These are phyloP conservation scores for Leptinotarsa peninsularis DNA, from an alignment of 2,888 invertebrate species.

Conservation along the genomic window DNA sequence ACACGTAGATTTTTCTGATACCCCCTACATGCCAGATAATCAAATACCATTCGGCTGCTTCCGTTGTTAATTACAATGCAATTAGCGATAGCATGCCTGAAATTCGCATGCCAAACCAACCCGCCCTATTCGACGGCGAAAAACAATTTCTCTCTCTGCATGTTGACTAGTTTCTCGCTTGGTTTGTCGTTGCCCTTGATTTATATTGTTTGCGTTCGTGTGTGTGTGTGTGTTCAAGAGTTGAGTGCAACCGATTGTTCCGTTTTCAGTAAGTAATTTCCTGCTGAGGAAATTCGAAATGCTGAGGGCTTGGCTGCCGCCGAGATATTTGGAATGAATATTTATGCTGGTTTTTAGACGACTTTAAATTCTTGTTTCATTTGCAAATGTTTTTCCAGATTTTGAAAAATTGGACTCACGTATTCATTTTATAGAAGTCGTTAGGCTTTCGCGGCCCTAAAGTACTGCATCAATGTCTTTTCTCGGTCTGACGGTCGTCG, in stretches of 20 bases:
- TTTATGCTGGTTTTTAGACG: no score
- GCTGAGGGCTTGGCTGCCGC: neutral
- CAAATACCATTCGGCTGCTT: neutral
- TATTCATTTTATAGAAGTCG: no score
- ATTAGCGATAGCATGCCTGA: neutral
- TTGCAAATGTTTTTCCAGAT: no score
- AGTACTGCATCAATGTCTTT: no score
- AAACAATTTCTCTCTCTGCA: neutral
- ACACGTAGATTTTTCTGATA: neutral
- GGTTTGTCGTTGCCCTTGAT: constrained; percentile 12
- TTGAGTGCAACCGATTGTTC: constrained; percentile 8
- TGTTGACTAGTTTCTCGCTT: constrained; percentile 11
- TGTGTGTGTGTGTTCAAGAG: constrained; percentile 4
- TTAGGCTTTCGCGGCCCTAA: no score
- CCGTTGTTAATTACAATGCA: neutral
- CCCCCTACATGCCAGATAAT: neutral
- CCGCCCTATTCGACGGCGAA: neutral
- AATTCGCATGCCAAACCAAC: neutral
- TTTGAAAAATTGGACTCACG: no score
- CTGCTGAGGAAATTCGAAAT: neutral
- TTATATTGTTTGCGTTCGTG: constrained; percentile 10
- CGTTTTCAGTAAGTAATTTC: constrained; percentile 10
- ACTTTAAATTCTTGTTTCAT: no score
- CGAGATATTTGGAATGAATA: no score
- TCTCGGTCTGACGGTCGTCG: no score